Evolutionary conservation across 2,113 vertebrate species (phyloP).

Genomic region (Elephas maximus): DNA sequence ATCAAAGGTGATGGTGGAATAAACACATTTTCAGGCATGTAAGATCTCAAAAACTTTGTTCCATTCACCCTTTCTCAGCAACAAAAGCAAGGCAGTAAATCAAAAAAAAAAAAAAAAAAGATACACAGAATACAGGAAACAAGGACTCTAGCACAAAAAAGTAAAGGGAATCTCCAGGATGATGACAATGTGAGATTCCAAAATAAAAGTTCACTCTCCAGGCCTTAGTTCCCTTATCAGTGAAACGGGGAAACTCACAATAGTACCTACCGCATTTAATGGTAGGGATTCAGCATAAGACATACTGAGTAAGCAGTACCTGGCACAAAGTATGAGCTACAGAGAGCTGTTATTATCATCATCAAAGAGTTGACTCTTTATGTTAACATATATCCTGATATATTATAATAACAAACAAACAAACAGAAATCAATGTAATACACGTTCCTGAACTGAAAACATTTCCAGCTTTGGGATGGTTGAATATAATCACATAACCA

Average conservation of each 20-base stretch:
- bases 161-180: neutral
- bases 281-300: neutral
- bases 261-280: neutral
- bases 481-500: slow-evolving; percentile 38
- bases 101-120: neutral
- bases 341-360: neutral
- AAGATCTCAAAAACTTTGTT: neutral
- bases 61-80: neutral
- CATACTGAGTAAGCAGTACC: neutral
- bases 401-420: neutral
- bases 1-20: neutral
- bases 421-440: neutral
- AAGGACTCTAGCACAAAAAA: neutral
- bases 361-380: neutral
- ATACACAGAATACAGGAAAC: neutral
- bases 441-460: neutral
- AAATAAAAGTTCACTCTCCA: neutral
- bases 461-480: neutral
- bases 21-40: slow-evolving; percentile 22
- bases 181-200: neutral
- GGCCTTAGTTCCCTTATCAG: neutral
- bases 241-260: neutral
- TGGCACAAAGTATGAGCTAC: neutral
- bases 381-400: neutral
- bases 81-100: neutral